Evolutionary conservation across 2,888 invertebrate species (phyloP).

Genomic region (Platycheirus rosarum): DNA sequence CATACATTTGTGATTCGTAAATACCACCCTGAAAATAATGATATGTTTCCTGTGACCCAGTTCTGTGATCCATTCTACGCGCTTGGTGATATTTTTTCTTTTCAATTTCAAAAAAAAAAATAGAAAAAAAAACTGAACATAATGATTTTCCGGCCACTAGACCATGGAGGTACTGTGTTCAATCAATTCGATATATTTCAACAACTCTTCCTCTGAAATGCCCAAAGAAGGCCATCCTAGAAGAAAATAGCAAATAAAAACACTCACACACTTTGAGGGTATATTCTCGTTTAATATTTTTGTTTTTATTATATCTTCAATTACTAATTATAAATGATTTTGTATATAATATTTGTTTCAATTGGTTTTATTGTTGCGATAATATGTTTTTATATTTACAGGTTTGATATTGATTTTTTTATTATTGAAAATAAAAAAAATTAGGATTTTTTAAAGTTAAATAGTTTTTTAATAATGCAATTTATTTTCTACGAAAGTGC

Average conservation of each 20-base stretch:
- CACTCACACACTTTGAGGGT: conserved; percentile 32
- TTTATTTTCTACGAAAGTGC: conserved; percentile 57
- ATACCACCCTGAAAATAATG: not conserved
- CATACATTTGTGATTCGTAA: not conserved
- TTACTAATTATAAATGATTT: conserved; percentile 72
- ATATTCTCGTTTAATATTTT: conserved; percentile 42
- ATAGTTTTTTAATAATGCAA: not conserved
- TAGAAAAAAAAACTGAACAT: not conserved
- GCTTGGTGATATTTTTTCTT: not conserved
- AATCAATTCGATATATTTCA: too few relatives aligned
- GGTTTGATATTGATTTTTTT: conserved; percentile 14
- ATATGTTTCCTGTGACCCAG: conserved; percentile 34
- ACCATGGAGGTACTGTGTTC: too few relatives aligned
- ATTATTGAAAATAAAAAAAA: conserved; percentile 21
- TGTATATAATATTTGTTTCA: conserved; percentile 67
- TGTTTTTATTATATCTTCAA: conserved; percentile 64
- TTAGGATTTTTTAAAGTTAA: not conserved
- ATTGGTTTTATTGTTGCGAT: conserved; percentile 28
- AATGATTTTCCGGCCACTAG: not conserved
- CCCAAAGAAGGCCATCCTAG: not conserved
- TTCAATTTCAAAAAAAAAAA: not conserved
- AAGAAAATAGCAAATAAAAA: conserved; percentile 2
- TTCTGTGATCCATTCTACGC: conserved; percentile 8
- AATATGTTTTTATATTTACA: conserved; percentile 42
- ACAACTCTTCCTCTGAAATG: not conserved